Evolutionary conservation across 2,888 invertebrate species (phyloP).

Genomic region (Drosophila prolongata): DNA sequence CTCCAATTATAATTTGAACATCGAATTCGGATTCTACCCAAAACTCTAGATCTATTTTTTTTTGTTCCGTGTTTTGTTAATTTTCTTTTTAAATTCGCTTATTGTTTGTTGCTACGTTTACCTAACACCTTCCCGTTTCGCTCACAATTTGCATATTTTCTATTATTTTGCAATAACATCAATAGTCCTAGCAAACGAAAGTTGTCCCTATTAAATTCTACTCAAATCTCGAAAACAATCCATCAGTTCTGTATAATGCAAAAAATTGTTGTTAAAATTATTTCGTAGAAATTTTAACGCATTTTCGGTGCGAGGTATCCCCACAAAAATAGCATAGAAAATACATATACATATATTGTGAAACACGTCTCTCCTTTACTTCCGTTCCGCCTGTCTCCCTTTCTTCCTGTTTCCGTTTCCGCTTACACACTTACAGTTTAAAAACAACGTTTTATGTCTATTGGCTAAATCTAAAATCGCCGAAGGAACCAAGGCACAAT

Average conservation of each 20-base stretch:
- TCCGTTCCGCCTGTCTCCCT: background rate
- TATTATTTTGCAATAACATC: slow-evolving; percentile 77
- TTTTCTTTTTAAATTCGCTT: slow-evolving; percentile 68
- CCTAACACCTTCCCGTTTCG: slow-evolving; percentile 11
- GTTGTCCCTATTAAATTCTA: slow-evolving; percentile 19
- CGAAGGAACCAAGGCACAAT: slow-evolving; percentile 78
- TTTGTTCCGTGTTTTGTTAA: slow-evolving; percentile 15
- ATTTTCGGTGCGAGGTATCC: slow-evolving; percentile 50
- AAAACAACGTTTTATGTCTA: slow-evolving; percentile 60
- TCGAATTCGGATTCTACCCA: slow-evolving; percentile 43
- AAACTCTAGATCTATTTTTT: slow-evolving; percentile 16
- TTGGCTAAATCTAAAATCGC: slow-evolving; percentile 63
- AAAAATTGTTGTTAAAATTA: slow-evolving; percentile 61
- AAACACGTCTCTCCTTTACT: slow-evolving; percentile 39
- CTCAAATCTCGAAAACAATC: slow-evolving; percentile 46
- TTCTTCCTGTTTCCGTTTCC: background rate
- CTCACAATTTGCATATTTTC: slow-evolving; percentile 58
- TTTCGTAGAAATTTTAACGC: slow-evolving; percentile 60
- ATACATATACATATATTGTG: slow-evolving; percentile 41
- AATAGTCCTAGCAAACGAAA: slow-evolving; percentile 67
- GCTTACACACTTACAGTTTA: slow-evolving; percentile 48
- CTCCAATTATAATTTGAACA: slow-evolving; percentile 49
- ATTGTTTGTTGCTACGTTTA: slow-evolving; percentile 38
- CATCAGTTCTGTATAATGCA: slow-evolving; percentile 54
- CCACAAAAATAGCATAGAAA: slow-evolving; percentile 60